Conservation (phyloP, 1,140 invertebrate species). For the Nebria ingens region DNA sequence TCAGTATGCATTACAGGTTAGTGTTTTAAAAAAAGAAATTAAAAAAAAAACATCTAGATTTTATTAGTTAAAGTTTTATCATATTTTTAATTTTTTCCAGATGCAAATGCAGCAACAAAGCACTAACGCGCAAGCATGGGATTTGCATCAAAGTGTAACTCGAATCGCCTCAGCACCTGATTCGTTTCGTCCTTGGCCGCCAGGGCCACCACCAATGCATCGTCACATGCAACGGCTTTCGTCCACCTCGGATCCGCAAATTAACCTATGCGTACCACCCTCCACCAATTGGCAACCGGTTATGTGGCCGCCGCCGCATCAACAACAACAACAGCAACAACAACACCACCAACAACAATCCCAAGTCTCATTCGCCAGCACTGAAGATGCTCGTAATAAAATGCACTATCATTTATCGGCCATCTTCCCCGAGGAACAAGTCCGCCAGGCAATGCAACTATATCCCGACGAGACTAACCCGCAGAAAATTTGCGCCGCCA, state of each 20-base stretch:
- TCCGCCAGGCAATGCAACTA: conserved; percentile 69
- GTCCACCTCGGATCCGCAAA: conserved; percentile 53
- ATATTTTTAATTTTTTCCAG: too few species aligned
- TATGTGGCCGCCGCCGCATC: conserved; percentile 11
- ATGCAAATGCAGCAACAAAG: conserved; percentile 14
- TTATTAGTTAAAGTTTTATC: too few species aligned
- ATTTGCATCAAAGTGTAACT: conserved; percentile 46
- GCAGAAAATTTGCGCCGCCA: conserved; percentile 78
- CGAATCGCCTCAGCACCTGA: conserved; percentile 72
- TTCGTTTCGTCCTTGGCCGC: conserved; percentile 44
- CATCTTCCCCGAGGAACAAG: conserved; percentile 82
- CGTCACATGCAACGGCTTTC: conserved; percentile 39
- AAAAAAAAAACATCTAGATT: too few species aligned
- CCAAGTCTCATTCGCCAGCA: conserved; percentile 35
- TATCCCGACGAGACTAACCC: conserved; percentile 82
- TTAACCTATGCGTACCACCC: conserved; percentile 39
- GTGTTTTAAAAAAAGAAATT: too few species aligned
- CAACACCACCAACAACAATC: conserved; percentile 3
- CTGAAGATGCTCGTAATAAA: conserved; percentile 56
- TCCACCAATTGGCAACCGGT: conserved; percentile 11
- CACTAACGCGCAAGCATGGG: conserved; percentile 25
- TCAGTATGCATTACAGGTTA: background rate
- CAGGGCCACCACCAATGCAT: conserved; percentile 29
- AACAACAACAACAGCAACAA: background rate
- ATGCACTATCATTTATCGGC: conserved; percentile 76